Evolutionary conservation across 2,888 invertebrate genomes (phyloP).

Genomic region (Blera fallax): DNA sequence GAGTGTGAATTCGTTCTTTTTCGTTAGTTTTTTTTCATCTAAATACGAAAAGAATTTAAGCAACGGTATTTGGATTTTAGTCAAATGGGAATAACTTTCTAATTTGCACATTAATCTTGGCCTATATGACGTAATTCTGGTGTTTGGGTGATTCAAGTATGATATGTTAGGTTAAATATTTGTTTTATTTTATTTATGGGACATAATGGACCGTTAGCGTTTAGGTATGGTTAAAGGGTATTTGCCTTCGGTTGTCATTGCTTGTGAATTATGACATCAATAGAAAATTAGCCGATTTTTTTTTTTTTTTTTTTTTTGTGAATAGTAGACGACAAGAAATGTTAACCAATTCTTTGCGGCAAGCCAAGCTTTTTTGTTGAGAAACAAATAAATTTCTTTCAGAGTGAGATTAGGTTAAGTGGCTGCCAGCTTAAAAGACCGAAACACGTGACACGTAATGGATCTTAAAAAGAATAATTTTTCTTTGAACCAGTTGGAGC

Average conservation of each 20-base stretch:
- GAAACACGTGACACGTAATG: too few species aligned
- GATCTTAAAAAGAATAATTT: too few species aligned
- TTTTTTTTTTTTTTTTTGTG: neutral
- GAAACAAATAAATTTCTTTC: too few species aligned
- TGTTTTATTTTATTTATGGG: neutral
- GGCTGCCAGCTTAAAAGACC: too few species aligned
- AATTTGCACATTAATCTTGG: conserved; percentile 22
- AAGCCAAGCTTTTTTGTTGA: neutral
- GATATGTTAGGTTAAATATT: neutral
- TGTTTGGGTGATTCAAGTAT: neutral
- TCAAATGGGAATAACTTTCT: conserved; percentile 38
- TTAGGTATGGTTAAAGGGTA: neutral
- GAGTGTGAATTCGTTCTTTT: neutral
- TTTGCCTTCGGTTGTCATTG: neutral
- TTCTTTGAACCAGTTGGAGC: too few species aligned
- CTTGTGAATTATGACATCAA: neutral
- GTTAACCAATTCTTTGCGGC: neutral
- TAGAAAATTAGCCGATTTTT: neutral
- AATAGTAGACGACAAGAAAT: neutral
- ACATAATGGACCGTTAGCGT: neutral
- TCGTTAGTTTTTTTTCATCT: neutral
- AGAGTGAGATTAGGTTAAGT: too few species aligned
- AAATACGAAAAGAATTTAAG: neutral
- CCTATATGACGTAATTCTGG: conserved; percentile 40
- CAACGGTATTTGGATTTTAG: conserved; percentile 12